Conservation (phyloP, 2,113 vertebrate species). For the Orycteropus afer region DNA sequence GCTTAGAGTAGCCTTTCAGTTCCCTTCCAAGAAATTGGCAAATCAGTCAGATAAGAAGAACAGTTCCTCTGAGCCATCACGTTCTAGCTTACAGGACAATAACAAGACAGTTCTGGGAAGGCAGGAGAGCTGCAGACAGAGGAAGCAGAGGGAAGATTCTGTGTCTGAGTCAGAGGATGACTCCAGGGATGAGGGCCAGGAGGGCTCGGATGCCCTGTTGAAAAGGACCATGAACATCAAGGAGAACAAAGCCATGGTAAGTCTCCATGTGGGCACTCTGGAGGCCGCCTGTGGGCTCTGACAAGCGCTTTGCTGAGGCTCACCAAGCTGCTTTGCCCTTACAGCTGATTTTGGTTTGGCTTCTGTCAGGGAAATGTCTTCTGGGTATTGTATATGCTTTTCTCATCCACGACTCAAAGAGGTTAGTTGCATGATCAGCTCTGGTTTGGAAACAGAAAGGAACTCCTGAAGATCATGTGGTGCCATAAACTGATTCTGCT, state of each 20-base stretch:
- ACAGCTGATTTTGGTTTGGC: not conserved
- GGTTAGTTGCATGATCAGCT: not conserved
- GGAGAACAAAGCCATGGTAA: slow-evolving; percentile 98
- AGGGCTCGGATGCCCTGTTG: slow-evolving; percentile 83
- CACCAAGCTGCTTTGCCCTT: accelerated
- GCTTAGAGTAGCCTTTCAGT: slow-evolving; percentile 93
- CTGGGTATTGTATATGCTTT: not conserved
- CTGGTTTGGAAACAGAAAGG: not conserved
- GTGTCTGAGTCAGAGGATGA: slow-evolving; percentile 86
- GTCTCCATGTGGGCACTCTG: accelerated
- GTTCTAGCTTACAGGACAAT: slow-evolving; percentile 74
- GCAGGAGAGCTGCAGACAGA: slow-evolving; percentile 70
- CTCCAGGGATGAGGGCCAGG: slow-evolving; percentile 83
- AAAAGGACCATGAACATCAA: slow-evolving; percentile 95
- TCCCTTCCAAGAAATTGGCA: slow-evolving; percentile 90
- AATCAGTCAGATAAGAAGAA: slow-evolving; percentile 70
- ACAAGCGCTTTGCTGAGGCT: accelerated
- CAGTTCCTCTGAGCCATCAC: slow-evolving; percentile 66
- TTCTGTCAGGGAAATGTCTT: not conserved
- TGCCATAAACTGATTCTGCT: no score
- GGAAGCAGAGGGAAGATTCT: slow-evolving; percentile 71
- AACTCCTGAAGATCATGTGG: not conserved
- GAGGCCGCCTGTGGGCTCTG: accelerated
- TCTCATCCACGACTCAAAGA: not conserved
- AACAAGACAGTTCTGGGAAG: slow-evolving; percentile 63